These are phyloP conservation scores for Apis florea DNA, from an alignment of 1,140 invertebrate genomes.

Conservation along the genomic window DNA sequence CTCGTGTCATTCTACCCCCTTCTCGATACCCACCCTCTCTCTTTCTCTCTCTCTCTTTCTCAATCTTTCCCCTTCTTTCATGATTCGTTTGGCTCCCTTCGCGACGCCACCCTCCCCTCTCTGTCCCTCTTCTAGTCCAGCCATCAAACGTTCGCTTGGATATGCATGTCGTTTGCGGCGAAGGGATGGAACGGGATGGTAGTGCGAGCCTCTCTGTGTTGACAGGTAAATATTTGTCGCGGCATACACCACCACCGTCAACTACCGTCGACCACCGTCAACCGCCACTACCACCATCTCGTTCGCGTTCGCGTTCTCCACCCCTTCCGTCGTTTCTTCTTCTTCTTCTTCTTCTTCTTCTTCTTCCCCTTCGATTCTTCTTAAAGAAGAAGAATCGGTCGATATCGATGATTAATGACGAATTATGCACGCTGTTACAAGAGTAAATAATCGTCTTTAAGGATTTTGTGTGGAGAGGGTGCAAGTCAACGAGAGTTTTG, in stretches of 20 bases:
- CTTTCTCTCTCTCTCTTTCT: slow-evolving; percentile 59
- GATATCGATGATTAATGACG: no score
- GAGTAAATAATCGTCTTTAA: no score
- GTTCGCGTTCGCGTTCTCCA: slow-evolving; percentile 63
- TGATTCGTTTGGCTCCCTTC: slow-evolving; percentile 60
- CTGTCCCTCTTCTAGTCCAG: slow-evolving; percentile 17
- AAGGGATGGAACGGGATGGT: slow-evolving; percentile 58
- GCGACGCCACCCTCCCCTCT: slow-evolving; percentile 12
- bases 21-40: background rate
- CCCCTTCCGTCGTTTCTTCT: background rate
- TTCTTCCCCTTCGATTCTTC: slow-evolving; percentile 7
- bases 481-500: no score
- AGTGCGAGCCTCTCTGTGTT: slow-evolving; percentile 73
- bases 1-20: slow-evolving; percentile 38
- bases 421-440: no score
- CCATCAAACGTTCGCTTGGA: slow-evolving; percentile 63
- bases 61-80: slow-evolving; percentile 63
- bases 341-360: background rate
- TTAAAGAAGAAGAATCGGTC: no score
- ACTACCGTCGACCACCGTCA: slow-evolving; percentile 60
- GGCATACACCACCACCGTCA: slow-evolving; percentile 74
- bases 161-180: slow-evolving; percentile 71
- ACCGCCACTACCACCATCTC: slow-evolving; percentile 57
- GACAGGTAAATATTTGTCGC: slow-evolving; percentile 79
- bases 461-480: no score